Percentiles rank a stretch among this genome's conserved stretches.
phyloP scores from a whole-genome alignment of 2,113 vertebrate genomes.

The Semicossyphus pulcher region DNA sequence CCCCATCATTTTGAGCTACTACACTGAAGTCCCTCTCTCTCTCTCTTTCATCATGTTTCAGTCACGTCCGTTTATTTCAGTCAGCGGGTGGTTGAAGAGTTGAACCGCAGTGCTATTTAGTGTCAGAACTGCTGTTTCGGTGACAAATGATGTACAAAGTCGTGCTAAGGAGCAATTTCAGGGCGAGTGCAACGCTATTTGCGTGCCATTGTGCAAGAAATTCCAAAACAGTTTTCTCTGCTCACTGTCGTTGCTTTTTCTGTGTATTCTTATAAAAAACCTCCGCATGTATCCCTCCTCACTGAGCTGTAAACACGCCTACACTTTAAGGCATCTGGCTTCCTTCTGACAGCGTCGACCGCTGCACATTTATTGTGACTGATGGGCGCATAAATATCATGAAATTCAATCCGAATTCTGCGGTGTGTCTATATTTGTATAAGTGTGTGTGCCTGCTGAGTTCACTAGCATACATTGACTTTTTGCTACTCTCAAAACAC shows the following conservation, averaged over 20 bases:
- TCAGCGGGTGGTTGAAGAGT: background rate
- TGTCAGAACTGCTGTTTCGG: background rate
- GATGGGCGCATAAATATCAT: conserved; percentile 54
- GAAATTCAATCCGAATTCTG: conserved; percentile 60
- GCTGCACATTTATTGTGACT: conserved; percentile 55
- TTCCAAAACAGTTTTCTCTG: background rate
- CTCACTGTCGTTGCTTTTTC: background rate
- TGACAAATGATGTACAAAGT: conserved; percentile 1
- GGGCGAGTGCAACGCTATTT: conserved; percentile 26
- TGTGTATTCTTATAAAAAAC: conserved; percentile 41
- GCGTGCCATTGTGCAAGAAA: background rate
- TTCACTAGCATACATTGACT: conserved; percentile 63
- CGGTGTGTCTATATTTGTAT: conserved; percentile 52
- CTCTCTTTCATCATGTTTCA: background rate
- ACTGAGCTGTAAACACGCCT: background rate
- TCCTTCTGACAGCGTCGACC: conserved; percentile 23
- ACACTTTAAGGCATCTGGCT: background rate
- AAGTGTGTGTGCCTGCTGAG: conserved; percentile 16
- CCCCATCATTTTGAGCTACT: background rate
- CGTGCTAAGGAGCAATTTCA: conserved; percentile 34
- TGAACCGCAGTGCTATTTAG: background rate
- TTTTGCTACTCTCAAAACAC: conserved; percentile 40
- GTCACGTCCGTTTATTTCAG: background rate
- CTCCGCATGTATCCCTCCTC: background rate
- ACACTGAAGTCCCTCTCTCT: background rate